These are phyloP conservation scores for Eulimnadia texana DNA, from an alignment of 1,140 invertebrate species.

Conservation along the genomic window DNA sequence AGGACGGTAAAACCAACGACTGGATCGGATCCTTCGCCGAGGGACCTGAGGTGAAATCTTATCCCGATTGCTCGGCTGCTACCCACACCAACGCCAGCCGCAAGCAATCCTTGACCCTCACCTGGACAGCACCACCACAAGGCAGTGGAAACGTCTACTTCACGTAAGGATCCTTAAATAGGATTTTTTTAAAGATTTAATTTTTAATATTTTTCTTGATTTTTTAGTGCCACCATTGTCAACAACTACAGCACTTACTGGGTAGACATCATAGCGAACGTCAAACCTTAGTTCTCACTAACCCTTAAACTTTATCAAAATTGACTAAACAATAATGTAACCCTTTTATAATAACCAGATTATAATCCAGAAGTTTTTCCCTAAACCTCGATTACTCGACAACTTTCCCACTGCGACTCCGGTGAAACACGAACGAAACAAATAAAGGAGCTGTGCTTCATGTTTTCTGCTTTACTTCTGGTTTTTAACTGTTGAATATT, in stretches of 20 bases:
- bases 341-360: too few relatives aligned
- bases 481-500: too few relatives aligned
- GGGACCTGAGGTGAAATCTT: background rate
- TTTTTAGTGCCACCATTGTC: constrained; percentile 50
- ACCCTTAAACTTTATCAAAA: too few relatives aligned
- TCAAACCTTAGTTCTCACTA: background rate
- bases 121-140: constrained; percentile 9
- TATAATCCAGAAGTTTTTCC: too few relatives aligned
- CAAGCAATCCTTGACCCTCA: constrained; percentile 9
- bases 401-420: too few relatives aligned
- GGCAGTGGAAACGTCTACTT: constrained; percentile 12
- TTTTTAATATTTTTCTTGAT: constrained; percentile 7
- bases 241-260: constrained; percentile 55
- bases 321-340: too few relatives aligned
- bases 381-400: too few relatives aligned
- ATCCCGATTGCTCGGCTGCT: constrained; percentile 1
- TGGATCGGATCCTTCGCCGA: constrained; percentile 8
- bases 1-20: constrained; percentile 7
- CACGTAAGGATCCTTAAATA: constrained; percentile 19
- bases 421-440: too few relatives aligned
- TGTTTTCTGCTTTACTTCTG: too few relatives aligned
- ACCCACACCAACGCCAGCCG: constrained; percentile 1
- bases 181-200: constrained; percentile 3
- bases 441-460: too few relatives aligned
- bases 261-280: constrained; percentile 42